Evolutionary conservation across 2,888 invertebrate genomes (phyloP).

Genomic region (Oligia fasciuncula): DNA sequence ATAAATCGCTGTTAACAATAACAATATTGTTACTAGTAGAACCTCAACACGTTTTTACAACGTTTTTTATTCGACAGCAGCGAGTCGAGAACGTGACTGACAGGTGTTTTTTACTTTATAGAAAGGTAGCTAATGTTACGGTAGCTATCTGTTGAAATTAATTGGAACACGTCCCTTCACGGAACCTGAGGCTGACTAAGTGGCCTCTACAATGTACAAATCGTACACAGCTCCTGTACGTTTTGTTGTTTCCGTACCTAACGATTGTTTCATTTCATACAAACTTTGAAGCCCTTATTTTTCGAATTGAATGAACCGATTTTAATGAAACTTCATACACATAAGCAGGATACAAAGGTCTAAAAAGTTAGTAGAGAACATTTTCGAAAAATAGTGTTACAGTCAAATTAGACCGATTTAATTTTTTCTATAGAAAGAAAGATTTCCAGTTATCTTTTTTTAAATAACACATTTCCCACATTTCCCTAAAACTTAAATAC

Average conservation of each 20-base stretch:
- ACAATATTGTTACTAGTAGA: constrained; percentile 20
- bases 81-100: constrained; percentile 45
- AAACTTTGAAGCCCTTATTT: no score
- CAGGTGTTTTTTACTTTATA: constrained; percentile 60
- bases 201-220: constrained; percentile 34
- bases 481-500: no score
- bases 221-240: constrained; percentile 18
- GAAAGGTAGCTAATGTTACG: constrained; percentile 46
- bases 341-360: no score
- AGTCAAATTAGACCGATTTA: no score
- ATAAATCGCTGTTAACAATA: constrained; percentile 32
- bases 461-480: no score
- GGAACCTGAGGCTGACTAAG: constrained; percentile 57
- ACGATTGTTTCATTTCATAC: not conserved
- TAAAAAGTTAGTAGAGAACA: no score
- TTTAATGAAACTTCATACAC: no score
- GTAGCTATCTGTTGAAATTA: constrained; percentile 56
- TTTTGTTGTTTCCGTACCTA: constrained; percentile 22
- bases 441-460: no score
- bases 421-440: no score
- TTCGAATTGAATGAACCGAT: no score
- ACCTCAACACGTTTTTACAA: constrained; percentile 50
- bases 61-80: constrained; percentile 41
- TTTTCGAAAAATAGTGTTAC: no score
- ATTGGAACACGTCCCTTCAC: constrained; percentile 62